Evolutionary conservation across 2,888 invertebrate genomes (phyloP).

Genomic region (Cryptus armator): DNA sequence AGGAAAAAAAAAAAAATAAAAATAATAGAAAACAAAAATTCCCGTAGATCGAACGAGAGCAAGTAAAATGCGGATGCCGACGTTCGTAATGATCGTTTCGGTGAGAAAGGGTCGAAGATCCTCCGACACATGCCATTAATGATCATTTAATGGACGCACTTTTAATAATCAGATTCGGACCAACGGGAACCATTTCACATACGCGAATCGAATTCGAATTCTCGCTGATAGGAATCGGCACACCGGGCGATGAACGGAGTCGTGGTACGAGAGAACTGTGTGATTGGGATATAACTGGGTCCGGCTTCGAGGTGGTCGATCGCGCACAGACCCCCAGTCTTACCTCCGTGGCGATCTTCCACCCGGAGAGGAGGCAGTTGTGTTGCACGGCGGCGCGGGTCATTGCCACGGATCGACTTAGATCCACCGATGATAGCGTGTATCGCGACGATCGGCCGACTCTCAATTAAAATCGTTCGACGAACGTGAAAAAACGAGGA

Average conservation of each 20-base stretch:
- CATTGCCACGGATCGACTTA: conserved; percentile 82
- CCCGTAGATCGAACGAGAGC: conserved; percentile 20
- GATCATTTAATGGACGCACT: conserved; percentile 54
- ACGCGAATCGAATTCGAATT: conserved; percentile 50
- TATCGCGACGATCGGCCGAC: conserved; percentile 67
- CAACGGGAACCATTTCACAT: conserved; percentile 48
- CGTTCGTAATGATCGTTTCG: conserved; percentile 33
- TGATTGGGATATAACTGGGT: conserved; percentile 50
- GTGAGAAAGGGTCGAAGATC: conserved; percentile 4
- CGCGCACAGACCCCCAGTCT: conserved; percentile 43
- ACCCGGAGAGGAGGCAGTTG: conserved; percentile 23
- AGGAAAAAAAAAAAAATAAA: not conserved
- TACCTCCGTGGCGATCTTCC: conserved; percentile 7
- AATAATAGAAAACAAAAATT: conserved; percentile 25
- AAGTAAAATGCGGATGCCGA: conserved; percentile 1
- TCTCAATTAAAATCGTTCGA: conserved; percentile 77
- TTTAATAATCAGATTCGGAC: conserved; percentile 47
- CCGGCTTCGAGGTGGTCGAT: conserved; percentile 79
- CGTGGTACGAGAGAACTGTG: conserved; percentile 21
- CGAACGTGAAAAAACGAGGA: conserved; percentile 43
- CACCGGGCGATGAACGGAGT: conserved; percentile 7
- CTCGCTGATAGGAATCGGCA: conserved; percentile 51
- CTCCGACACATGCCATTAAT: conserved; percentile 33
- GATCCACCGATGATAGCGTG: conserved; percentile 78
- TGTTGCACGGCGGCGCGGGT: conserved; percentile 79